Conservation (phyloP, 2,113 vertebrate species). For the Eretmochelys imbricata region DNA sequence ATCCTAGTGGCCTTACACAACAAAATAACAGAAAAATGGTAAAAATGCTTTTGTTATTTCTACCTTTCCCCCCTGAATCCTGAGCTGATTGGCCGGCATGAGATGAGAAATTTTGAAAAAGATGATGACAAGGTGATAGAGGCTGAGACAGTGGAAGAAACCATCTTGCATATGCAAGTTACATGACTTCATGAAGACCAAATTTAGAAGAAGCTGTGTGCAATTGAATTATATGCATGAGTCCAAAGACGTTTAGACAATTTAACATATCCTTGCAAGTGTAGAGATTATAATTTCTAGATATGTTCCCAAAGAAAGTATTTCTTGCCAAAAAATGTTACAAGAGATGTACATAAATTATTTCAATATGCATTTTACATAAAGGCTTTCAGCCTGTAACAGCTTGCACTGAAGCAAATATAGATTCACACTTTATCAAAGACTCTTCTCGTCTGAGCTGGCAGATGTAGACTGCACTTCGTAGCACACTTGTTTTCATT, state of each 20-base stretch:
- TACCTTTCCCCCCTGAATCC: background rate
- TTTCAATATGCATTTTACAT: background rate
- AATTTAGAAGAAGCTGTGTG: background rate
- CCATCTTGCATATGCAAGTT: background rate
- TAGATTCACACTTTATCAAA: background rate
- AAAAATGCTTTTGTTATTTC: rapidly evolving
- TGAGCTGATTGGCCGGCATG: background rate
- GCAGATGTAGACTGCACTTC: background rate
- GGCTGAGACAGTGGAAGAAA: background rate
- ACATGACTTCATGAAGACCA: background rate
- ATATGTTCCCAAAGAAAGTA: background rate
- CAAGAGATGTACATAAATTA: conserved; percentile 9
- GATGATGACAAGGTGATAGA: background rate
- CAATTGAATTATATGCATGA: conserved; percentile 13
- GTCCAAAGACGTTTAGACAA: conserved; percentile 18
- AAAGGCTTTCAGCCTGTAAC: background rate
- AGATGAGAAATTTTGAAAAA: background rate
- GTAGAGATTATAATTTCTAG: background rate
- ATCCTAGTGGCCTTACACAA: background rate
- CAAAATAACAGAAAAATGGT: background rate
- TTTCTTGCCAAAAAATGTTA: background rate
- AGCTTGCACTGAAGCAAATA: conserved; percentile 9
- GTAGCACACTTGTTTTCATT: conserved; percentile 20
- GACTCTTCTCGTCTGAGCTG: background rate
- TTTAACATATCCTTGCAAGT: background rate